phyloP scores from a whole-genome alignment of 1,140 invertebrate genomes.

The Mylabris phalerata region DNA sequence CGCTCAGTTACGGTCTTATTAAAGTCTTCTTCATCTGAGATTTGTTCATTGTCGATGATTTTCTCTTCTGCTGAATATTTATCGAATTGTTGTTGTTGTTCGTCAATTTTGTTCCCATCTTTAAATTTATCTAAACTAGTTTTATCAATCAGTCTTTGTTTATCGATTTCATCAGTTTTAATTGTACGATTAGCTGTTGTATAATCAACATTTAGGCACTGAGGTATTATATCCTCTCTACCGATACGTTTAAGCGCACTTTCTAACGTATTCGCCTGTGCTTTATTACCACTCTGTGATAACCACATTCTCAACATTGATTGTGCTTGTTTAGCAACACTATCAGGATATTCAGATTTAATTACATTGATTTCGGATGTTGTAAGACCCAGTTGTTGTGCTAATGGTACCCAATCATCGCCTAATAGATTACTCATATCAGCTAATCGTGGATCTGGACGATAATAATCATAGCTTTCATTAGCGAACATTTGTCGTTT shows the following conservation, averaged over 20 bases:
- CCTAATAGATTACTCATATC: constrained; percentile 89
- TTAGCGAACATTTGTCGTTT: constrained; percentile 45
- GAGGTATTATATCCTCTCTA: constrained; percentile 88
- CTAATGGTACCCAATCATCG: constrained; percentile 86
- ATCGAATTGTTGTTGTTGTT: constrained; percentile 50
- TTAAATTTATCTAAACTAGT: constrained; percentile 44
- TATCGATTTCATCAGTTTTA: constrained; percentile 35
- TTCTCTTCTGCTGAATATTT: constrained; percentile 71
- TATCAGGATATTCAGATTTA: constrained; percentile 76
- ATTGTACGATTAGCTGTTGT: constrained; percentile 31
- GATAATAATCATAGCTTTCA: constrained; percentile 50
- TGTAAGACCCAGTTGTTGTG: constrained; percentile 74
- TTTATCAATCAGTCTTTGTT: constrained; percentile 37
- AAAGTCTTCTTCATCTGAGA: constrained; percentile 57
- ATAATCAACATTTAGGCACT: constrained; percentile 82
- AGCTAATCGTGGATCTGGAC: constrained; percentile 64
- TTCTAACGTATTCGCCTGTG: constrained; percentile 73
- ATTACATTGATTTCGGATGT: constrained; percentile 84
- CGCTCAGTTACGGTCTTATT: constrained; percentile 61
- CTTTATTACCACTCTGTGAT: constrained; percentile 63
- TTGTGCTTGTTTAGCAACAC: constrained; percentile 82
- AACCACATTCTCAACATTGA: constrained; percentile 89
- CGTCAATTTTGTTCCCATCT: constrained; percentile 41
- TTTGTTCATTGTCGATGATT: constrained; percentile 52
- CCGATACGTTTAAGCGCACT: constrained; percentile 81